phyloP scores from a whole-genome alignment of 2,113 vertebrate species.

The Erythrolamprus reginae region DNA sequence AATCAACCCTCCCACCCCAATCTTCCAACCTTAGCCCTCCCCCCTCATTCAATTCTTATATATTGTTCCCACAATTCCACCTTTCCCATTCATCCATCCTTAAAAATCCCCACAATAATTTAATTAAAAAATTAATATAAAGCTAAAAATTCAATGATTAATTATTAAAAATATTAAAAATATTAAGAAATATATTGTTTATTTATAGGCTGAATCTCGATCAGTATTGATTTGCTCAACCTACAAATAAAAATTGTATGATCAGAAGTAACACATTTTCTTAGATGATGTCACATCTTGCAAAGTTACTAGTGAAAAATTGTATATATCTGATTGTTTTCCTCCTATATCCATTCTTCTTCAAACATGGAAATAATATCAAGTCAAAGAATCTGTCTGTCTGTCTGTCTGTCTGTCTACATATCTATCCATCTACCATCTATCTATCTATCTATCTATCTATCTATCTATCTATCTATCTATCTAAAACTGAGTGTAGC shows the following conservation, averaged over 20 bases:
- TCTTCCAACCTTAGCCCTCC: too few species aligned
- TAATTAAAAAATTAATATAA: too few species aligned
- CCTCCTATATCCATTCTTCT: background rate
- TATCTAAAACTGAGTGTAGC: background rate
- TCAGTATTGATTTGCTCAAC: background rate
- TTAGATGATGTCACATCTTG: background rate
- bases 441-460: background rate
- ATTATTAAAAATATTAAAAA: too few species aligned
- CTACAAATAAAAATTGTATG: fast-evolving
- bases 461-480: background rate
- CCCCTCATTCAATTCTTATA: too few species aligned
- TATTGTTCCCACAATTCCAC: too few species aligned
- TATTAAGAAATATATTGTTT: too few species aligned
- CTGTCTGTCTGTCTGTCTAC: background rate
- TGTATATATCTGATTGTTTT: background rate
- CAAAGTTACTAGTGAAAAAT: background rate
- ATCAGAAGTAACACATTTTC: background rate
- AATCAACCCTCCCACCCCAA: too few species aligned
- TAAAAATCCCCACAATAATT: too few species aligned
- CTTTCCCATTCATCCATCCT: too few species aligned
- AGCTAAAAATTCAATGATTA: too few species aligned
- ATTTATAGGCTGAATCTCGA: too few species aligned
- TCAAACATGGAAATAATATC: background rate
- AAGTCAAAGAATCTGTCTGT: background rate
- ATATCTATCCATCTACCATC: background rate